Base-by-base conservation (phyloP, 2,888 invertebrate species). In the Protonemura montana region DNA sequence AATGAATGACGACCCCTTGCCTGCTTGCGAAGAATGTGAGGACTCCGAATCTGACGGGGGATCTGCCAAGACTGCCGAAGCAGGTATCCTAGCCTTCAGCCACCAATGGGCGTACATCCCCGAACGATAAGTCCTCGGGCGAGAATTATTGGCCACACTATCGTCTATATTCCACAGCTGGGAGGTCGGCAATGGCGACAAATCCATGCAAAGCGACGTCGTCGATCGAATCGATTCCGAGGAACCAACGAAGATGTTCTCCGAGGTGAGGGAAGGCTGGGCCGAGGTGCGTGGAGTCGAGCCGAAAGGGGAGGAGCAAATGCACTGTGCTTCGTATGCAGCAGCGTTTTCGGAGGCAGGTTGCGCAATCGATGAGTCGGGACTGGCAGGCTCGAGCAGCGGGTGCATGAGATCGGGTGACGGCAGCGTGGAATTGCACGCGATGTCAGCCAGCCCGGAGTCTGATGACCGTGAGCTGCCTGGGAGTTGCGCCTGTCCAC, bases 41-140 rank as follows among this genome's bases (percentile, higher is more conserved):
- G 41, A 41, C 0, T n/a, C n/a, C 3, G 81, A 81, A 21, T 82
- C 82, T 80, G 30, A 28, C 35, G 83, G 25, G 87, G 87, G 80
- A 76, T 78, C 86, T 76, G 86, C 85, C 84, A 82, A 76, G 26
- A 88, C 80, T 42, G 88, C 88, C 16, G 87, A 88, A 89, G 93
- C 93, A 88, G 96, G 96, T 90, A 96, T 93, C 90, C 95, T 95
- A 90, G 96, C 96, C 93, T 97, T 97, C 93, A 97, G 95, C 97
- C 97, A 97, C 97, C 97, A 97, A 92, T 97, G 97, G 88, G 97
- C 97, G 91, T 97, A 97, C 91, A 97, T 93, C 90, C 96, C 97
- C 83, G 97, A 96, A 87, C 95, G 95, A 92, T 95, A 97, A 90
- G 95, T 93, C 91, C 93, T 91, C 89, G 92, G 92, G 26, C 76